These are phyloP conservation scores for Elmis aenea DNA, from an alignment of 2,888 invertebrate genomes.

Conservation along the genomic window DNA sequence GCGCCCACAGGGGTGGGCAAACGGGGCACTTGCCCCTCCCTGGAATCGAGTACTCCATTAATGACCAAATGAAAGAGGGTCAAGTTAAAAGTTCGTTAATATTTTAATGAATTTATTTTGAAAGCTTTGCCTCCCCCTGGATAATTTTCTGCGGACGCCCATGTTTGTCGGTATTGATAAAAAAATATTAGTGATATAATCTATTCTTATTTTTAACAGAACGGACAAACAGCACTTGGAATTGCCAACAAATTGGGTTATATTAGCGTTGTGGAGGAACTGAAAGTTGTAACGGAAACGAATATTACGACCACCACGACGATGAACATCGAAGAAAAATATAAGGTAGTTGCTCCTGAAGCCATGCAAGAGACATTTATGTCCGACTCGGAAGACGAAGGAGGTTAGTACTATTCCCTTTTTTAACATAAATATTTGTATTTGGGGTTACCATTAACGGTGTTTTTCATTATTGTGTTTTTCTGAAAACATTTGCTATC, in stretches of 20 bases:
- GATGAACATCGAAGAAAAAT: constrained; percentile 79
- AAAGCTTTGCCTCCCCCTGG: too few relatives aligned
- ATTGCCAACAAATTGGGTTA: constrained; percentile 96
- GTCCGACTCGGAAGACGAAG: constrained; percentile 99
- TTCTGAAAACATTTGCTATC: too few relatives aligned
- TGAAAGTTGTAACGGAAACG: constrained; percentile 82
- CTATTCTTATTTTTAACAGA: constrained; percentile 53
- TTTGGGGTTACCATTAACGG: too few relatives aligned
- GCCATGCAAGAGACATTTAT: constrained; percentile 98
- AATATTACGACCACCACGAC: constrained; percentile 59
- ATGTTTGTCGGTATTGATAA: neutral
- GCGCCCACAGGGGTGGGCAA: too few relatives aligned
- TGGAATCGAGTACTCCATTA: too few relatives aligned
- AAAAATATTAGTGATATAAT: constrained; percentile 1
- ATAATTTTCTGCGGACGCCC: too few relatives aligned
- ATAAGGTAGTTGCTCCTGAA: constrained; percentile 95
- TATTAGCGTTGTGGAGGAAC: constrained; percentile 95
- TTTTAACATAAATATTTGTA: constrained; percentile 13
- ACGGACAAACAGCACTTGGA: constrained; percentile 93
- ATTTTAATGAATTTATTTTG: too few relatives aligned
- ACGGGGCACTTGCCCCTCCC: too few relatives aligned
- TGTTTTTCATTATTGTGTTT: too few relatives aligned
- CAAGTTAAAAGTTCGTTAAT: too few relatives aligned
- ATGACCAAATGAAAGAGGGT: too few relatives aligned
- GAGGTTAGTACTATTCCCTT: constrained; percentile 58